Evolutionary conservation across 2,113 vertebrate genomes (phyloP), one percentile per base, ranked within the genome.

Genomic region (Hystrix brachyura): DNA sequence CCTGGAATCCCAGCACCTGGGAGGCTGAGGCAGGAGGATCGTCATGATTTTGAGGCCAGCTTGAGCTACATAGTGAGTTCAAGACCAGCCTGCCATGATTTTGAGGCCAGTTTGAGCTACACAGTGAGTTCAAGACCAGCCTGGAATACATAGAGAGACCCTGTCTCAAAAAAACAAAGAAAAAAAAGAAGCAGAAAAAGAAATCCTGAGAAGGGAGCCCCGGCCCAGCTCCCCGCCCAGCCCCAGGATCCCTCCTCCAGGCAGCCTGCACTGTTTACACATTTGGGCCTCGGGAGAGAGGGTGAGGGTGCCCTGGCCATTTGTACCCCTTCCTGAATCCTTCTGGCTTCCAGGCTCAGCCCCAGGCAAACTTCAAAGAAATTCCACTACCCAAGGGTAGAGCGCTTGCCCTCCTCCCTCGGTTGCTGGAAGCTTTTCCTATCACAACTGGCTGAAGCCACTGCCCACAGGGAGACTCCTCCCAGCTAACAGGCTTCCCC

Each of bases 351-450:
- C n/a, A 55, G 78, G 91, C 89, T 78, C 82, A 80, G 55, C 94
- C 64, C 5, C 83, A 81, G 90, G 87, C 94, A 64, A 57, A 55
- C 94, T 93, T 94, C 90, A 86, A 93, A 95, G 95, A 67, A 71
- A 86, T 55, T n/a, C 57, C 94, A 72, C 92, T 88, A 81, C 62
- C 76, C 64, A 32, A 96, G 80, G 43, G 83, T 34, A 43, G 19
- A 21, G 59, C 51, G 15, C 29, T 53, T 38, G 38, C 90, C 82
- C 83, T 67, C 92, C 60, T 85, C 90, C 25, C 74, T 55, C 72
- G 60, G 53, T 38, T 9, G 78, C 87, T 60, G 12, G 38, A 4
- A 84, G 93, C 94, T 90, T 53, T 69, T 87, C 94, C n/a, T 14
- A 21, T 3, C 83, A 57, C 84, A 53, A 62, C 59, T 15, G 48